Conservation (phyloP, 2,888 invertebrate species). For the Chymomyza amoena region DNA sequence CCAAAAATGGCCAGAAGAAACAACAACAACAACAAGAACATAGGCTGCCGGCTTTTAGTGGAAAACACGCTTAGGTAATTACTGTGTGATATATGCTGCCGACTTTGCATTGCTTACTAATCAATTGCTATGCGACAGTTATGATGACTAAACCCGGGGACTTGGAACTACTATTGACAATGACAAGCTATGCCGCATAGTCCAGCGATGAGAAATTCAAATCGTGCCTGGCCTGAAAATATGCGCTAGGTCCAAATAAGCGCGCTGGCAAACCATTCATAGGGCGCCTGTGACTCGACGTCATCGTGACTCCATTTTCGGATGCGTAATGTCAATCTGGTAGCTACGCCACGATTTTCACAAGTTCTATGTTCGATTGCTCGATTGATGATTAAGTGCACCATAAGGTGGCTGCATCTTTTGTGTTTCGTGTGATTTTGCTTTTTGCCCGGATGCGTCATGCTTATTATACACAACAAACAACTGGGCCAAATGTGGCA, state of each 20-base stretch:
- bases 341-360: constrained; percentile 32
- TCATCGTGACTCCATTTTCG: constrained; percentile 63
- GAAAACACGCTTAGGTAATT: constrained; percentile 32
- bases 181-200: constrained; percentile 31
- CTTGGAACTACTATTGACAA: neutral
- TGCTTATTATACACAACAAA: constrained; percentile 27
- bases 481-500: constrained; percentile 63
- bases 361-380: neutral
- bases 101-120: constrained; percentile 47
- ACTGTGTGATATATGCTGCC: constrained; percentile 17
- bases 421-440: constrained; percentile 14
- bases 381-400: constrained; percentile 2
- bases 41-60: constrained; percentile 22
- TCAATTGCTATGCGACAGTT: constrained; percentile 59
- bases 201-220: constrained; percentile 52
- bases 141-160: constrained; percentile 59
- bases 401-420: neutral
- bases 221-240: constrained; percentile 44
- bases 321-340: constrained; percentile 65
- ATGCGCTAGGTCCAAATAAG: constrained; percentile 1
- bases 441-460: constrained; percentile 52
- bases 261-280: constrained; percentile 24
- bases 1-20: neutral
- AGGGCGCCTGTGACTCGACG: constrained; percentile 29
- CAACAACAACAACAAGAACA: neutral